Percentiles rank a stretch among this genome's conserved stretches.
Conservation (phyloP, 2,113 vertebrate species). For the Carassius gibelio region DNA sequence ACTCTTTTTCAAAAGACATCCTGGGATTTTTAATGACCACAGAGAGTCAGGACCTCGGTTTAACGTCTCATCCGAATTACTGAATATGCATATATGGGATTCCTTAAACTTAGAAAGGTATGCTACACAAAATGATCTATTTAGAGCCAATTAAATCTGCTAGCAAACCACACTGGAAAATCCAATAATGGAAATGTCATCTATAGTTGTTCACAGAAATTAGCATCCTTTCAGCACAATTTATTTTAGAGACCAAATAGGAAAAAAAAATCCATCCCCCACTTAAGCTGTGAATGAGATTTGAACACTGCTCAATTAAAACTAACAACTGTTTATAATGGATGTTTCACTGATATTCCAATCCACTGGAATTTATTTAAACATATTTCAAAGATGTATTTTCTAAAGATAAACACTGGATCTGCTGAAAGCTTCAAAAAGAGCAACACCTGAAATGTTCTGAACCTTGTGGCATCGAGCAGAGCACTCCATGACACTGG, state of each 20-base stretch:
- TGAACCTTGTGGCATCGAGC: not conserved
- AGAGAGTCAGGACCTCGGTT: too few relatives aligned
- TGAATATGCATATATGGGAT: too few relatives aligned
- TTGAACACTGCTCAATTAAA: slow-evolving; percentile 10
- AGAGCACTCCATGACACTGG: not conserved
- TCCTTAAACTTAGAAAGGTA: not conserved
- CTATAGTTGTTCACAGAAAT: slow-evolving; percentile 8
- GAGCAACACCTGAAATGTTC: not conserved
- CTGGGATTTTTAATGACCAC: too few relatives aligned
- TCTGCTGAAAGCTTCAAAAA: not conserved
- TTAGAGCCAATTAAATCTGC: slow-evolving; percentile 47
- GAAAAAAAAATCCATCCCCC: not conserved
- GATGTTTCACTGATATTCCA: not conserved
- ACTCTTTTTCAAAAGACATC: too few relatives aligned
- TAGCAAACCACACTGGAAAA: slow-evolving; percentile 34
- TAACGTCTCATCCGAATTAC: too few relatives aligned
- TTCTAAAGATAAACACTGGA: slow-evolving; percentile 4
- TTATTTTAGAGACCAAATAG: slow-evolving; percentile 5
- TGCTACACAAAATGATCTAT: slow-evolving; percentile 35
- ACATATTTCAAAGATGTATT: not conserved
- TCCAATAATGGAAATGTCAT: slow-evolving; percentile 37
- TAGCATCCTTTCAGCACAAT: slow-evolving; percentile 26
- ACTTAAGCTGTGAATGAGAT: not conserved
- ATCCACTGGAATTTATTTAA: not conserved
- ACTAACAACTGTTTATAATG: slow-evolving; percentile 10